phyloP scores from a whole-genome alignment of 1,140 invertebrate species.

The Drosophila paulistorum region DNA sequence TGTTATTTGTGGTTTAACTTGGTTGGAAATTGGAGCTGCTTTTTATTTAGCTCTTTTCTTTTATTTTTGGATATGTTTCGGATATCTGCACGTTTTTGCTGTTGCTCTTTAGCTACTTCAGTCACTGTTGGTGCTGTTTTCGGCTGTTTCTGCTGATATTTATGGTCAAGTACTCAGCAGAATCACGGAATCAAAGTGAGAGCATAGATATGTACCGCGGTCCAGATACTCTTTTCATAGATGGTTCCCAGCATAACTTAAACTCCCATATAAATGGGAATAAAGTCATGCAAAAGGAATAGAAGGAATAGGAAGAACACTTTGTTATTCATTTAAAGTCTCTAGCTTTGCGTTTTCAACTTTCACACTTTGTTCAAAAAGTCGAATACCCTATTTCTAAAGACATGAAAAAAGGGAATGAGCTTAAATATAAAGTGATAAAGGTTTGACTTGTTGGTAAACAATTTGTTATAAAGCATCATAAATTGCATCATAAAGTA shows the following conservation, averaged over 20 bases:
- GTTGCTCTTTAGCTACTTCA: not conserved
- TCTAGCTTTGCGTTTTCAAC: too few species aligned
- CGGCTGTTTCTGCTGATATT: not conserved
- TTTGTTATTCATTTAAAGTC: too few species aligned
- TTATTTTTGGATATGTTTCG: not conserved
- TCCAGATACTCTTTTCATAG: slow-evolving; percentile 7
- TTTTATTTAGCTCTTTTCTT: slow-evolving; percentile 8
- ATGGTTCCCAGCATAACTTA: too few species aligned
- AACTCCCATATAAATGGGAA: too few species aligned
- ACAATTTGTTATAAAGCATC: slow-evolving; percentile 5
- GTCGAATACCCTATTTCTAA: too few species aligned
- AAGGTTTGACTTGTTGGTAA: slow-evolving; percentile 19
- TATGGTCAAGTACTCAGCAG: slow-evolving; percentile 3
- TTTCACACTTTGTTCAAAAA: too few species aligned
- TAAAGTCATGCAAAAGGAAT: too few species aligned
- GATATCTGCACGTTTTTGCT: slow-evolving; percentile 4
- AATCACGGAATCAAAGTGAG: not conserved
- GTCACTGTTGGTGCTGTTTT: not conserved
- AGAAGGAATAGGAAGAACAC: too few species aligned
- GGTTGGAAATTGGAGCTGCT: slow-evolving; percentile 18
- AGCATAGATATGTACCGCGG: not conserved
- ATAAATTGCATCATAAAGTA: slow-evolving; percentile 5
- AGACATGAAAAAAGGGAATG: too few species aligned
- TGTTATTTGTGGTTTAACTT: slow-evolving; percentile 11
- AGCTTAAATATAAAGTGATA: not conserved